phyloP scores from a whole-genome alignment of 2,113 vertebrate species.

The Caloenas nicobarica region DNA sequence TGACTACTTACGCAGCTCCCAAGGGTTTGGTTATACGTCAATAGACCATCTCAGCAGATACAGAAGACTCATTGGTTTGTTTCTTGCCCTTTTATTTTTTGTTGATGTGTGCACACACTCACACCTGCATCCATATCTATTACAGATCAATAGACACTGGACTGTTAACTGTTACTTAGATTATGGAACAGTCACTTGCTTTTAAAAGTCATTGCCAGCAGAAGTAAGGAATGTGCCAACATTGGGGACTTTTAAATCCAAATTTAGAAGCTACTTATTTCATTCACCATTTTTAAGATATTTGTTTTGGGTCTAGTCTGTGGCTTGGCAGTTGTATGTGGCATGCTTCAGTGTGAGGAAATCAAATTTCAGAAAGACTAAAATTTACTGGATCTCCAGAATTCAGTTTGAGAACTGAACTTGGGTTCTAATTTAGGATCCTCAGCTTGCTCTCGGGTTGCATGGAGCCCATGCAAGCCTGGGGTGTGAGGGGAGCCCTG shows the following conservation, averaged over 20 bases:
- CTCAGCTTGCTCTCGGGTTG: neutral
- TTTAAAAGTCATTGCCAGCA: constrained; percentile 47
- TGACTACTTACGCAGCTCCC: neutral
- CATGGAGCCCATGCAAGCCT: neutral
- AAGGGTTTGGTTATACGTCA: neutral
- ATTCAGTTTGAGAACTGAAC: neutral
- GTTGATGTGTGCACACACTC: neutral
- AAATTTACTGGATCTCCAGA: constrained; percentile 38
- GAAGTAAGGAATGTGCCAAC: constrained; percentile 48
- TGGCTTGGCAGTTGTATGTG: constrained; percentile 50
- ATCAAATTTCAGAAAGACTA: constrained; percentile 23
- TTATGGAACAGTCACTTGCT: constrained; percentile 47
- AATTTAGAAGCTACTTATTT: constrained; percentile 68
- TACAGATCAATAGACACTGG: neutral
- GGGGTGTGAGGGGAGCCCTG: neutral
- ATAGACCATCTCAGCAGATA: neutral
- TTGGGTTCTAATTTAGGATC: neutral
- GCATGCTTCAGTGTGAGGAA: constrained; percentile 25
- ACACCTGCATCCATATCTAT: neutral
- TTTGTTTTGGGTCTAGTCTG: constrained; percentile 70
- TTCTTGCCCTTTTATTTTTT: neutral
- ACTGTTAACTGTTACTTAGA: constrained; percentile 37
- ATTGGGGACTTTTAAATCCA: constrained; percentile 58
- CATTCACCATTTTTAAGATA: constrained; percentile 65
- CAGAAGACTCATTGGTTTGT: neutral